Evolutionary conservation across 2,797 vertebrate genomes (phyloP).

Genomic region (Nyctalus aviator): DNA sequence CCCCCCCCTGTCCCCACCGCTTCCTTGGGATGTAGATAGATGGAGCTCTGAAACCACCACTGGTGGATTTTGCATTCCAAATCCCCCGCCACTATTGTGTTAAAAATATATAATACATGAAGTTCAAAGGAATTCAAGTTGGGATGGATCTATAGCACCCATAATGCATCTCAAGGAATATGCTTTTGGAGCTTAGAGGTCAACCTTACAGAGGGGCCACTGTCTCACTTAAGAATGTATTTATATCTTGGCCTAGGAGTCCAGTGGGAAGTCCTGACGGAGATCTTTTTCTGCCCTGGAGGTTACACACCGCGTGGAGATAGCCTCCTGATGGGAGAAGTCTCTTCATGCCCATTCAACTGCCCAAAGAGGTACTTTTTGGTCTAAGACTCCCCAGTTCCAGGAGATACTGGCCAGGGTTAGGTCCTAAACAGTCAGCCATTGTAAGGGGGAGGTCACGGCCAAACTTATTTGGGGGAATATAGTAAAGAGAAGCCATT

Average conservation of each 20-base stretch:
- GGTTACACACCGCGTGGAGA: neutral
- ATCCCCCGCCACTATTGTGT: neutral
- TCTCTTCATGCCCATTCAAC: neutral
- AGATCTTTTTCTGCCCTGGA: neutral
- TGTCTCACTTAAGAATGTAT: neutral
- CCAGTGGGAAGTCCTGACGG: neutral
- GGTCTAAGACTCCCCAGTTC: neutral
- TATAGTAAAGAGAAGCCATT: neutral
- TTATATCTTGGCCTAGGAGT: no score
- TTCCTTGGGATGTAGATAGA: neutral
- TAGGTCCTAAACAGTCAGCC: neutral
- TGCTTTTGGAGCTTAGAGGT: neutral
- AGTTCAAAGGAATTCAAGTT: slow-evolving; percentile 1
- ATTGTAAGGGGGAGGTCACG: neutral
- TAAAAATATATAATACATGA: neutral
- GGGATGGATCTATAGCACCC: neutral
- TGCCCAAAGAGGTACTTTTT: neutral
- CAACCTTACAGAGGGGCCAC: neutral
- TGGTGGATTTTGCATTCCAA: neutral
- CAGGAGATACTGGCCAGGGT: neutral
- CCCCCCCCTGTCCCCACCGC: accelerated
- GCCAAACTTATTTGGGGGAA: neutral
- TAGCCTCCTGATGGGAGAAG: neutral
- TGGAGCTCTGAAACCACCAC: slow-evolving; percentile 6
- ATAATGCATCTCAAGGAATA: neutral